Conservation (phyloP, 2,797 vertebrate species). For the Labroides dimidiatus region DNA sequence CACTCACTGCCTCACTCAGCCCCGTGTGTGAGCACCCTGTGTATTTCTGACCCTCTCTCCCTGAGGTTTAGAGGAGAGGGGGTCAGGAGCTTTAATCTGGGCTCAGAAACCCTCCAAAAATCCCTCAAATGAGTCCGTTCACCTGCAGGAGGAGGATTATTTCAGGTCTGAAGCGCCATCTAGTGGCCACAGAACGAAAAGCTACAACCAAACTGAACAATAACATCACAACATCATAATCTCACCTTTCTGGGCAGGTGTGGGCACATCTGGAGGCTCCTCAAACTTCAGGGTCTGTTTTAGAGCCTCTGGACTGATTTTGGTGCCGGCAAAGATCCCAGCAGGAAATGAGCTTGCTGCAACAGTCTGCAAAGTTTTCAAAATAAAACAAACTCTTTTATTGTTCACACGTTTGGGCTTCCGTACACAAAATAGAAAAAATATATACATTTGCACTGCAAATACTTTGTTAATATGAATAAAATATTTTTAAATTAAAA, state of each 20-base stretch:
- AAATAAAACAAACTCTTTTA: background rate
- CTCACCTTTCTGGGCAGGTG: constrained; percentile 57
- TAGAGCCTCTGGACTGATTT: constrained; percentile 75
- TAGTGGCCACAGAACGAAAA: constrained; percentile 28
- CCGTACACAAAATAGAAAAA: too few species aligned
- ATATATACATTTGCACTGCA: too few species aligned
- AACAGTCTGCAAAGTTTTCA: constrained; percentile 12
- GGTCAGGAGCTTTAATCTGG: constrained; percentile 18
- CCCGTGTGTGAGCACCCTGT: background rate
- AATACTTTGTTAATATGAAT: too few species aligned
- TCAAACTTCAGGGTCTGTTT: constrained; percentile 76
- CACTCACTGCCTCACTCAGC: too few species aligned
- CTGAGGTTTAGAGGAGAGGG: too few species aligned
- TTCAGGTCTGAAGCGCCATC: constrained; percentile 12
- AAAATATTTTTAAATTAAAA: too few species aligned
- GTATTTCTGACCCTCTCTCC: background rate
- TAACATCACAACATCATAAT: too few species aligned
- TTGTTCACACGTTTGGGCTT: too few species aligned
- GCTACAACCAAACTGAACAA: background rate
- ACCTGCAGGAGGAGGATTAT: background rate
- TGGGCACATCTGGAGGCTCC: constrained; percentile 40
- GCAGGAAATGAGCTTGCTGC: constrained; percentile 52
- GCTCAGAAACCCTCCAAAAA: constrained; percentile 4
- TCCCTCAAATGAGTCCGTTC: background rate
- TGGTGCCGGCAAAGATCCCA: constrained; percentile 78